Base-by-base conservation (phyloP, 2,797 vertebrate species). In the Sebastes vulpes region DNA sequence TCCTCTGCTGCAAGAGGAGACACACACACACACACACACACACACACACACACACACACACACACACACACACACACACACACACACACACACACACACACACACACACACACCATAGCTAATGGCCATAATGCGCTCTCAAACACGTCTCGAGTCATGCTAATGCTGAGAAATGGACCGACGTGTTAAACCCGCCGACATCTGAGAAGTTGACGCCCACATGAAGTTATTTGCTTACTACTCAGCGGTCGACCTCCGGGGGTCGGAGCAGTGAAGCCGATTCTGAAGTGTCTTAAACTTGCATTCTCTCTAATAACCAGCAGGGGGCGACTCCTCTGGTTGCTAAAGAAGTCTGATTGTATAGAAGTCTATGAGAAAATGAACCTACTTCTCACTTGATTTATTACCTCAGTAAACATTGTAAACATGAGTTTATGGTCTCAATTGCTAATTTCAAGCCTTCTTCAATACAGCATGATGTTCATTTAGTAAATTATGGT, bases 71-170 rank as follows among this genome's bases (percentile, higher is more conserved):
- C 28, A 7, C 6, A 29, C 28, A 29, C 28, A 48, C 61, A 50
- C 4, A 23, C 35, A 46, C 35, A 46, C 21, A 18, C 35, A 64
- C 35, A 46, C 21, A 46, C 14, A 42, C 23, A 46, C 21, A 46
- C 21, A 42, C 8, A 25, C 4, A 52, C 26, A 31, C 25, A 20
- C 5, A 92, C 89, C 93, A 79, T 89, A 84, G 72, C 94, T 95
- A 96, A 96, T 94, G 92, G 92, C 87, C 89, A 89, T 84, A 85
- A 92, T 89, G 86, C 84, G 81, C 82, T 88, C 88, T 86, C 73
- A 81, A 81, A 93, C 95, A 96, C 88, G 90, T 89, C 90, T 85
- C 26, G 6, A 70, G 86, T 90, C 77, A 81, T 63, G 72, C 73
- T 76, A 84, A 81, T 3, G 79, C 88, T 83, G 91, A 90, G 89